These are phyloP conservation scores for rabbit (Oryctolagus cuniculus) DNA, from an alignment of 2,113 vertebrate genomes.

Conservation along the genomic window mOryCun1.1 NC_091437.1:57883501-57884000, in stretches of 20 bases:
- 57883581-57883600: constrained; percentile 39
- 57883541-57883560: constrained; percentile 27
- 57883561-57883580: not conserved
- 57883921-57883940: no score
- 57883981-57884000: no score
- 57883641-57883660: constrained; percentile 30
- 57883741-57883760: constrained; percentile 23
- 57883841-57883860: not conserved
- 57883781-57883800: not conserved
- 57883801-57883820: not conserved
- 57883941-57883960: no score
- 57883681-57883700: not conserved
- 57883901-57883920: no score
- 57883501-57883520: not conserved
- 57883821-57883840: not conserved
- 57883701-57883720: constrained; percentile 40
- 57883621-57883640: constrained; percentile 6
- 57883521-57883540: not conserved
- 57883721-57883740: constrained; percentile 19
- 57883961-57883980: no score
- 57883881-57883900: not conserved
- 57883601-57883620: not conserved
- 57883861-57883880: not conserved
- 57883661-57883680: constrained; percentile 10
- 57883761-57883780: not conserved